Base-by-base conservation (phyloP, 2,113 vertebrate genomes). In the Smithornis capensis region DNA sequence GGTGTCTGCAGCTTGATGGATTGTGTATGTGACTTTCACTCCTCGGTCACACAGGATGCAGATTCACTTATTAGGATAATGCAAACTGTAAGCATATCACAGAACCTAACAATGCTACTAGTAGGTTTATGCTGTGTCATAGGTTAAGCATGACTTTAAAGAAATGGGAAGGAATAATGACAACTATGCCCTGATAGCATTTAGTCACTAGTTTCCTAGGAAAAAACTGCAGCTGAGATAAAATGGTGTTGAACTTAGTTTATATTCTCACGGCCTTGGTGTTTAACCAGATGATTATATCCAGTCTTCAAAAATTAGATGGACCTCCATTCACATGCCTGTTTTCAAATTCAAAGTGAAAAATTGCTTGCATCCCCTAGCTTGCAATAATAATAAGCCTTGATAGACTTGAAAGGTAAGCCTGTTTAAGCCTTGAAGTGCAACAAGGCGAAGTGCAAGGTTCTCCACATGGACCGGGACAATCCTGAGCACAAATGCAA, bases 401-500 rank as follows among this genome's bases (percentile, higher is more conserved):
- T 0, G 0, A 38, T 6, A 35, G 24, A 12, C 9, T 53, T 53
- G n/a, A 89, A 62, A 25, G 7, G 45, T 21, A 45, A 13, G 24
- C 19, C 28, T 19, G 6, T 31, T 17, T 22, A 29, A 76, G 21
- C 22, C 47, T 60, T 3, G 2, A 60, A 67, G 6, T 14, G 60
- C 38, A 53, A 6, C 7, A 65, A 53, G 19, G 19, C 9, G 33
- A 62, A 29, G n/a, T 44, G 14, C 40, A 64, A 23, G 31, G 29
- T 18, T 60, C 33, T 45, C 19, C 24, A 18, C 10, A 8, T 22
- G 9, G 60, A 33, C 38, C n/a, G 14, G 27, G 18, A 24, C n/a
- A 38, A n/a, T n/a, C 38, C 38, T 7, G 29, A 75, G 53, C 8
- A 22, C 11, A 53, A 60, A 7, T 12, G 29, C 5, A 25, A 16